phyloP scores from a whole-genome alignment of 2,113 vertebrate species.

The Clupea harengus region DNA sequence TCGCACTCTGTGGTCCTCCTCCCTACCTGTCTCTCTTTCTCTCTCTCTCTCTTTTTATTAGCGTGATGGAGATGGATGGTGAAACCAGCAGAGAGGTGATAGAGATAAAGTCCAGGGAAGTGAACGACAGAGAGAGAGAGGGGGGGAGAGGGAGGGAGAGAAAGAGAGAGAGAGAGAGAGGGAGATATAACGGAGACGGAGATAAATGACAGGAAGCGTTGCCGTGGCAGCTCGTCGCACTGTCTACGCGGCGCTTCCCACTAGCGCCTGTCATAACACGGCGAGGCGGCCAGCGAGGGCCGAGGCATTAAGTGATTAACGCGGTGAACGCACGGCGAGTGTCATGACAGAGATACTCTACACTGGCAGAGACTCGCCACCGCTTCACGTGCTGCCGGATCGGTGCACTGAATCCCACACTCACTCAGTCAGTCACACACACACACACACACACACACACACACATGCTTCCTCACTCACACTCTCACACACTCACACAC shows the following conservation, averaged over 20 bases:
- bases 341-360: no score
- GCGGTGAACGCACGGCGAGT: no score
- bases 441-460: background rate
- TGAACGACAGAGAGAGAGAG: background rate
- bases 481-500: background rate
- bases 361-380: no score
- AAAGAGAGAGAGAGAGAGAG: background rate
- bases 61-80: background rate
- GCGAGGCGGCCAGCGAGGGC: background rate
- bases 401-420: background rate
- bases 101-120: background rate
- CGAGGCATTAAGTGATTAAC: constrained; percentile 4
- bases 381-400: no score
- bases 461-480: background rate
- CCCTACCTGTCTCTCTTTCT: no score
- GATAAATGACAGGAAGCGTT: background rate
- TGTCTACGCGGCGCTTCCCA: background rate
- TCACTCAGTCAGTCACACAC: background rate
- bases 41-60: no score
- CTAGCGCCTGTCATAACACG: background rate
- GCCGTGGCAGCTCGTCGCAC: background rate
- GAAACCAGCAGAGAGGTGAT: background rate
- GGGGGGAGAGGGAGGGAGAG: background rate
- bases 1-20: no score
- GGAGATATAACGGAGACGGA: background rate